Percentiles rank a stretch among this genome's conserved stretches.
Evolutionary conservation across 2,888 invertebrate species (phyloP).

Genomic region (Heteropelma amictum): DNA sequence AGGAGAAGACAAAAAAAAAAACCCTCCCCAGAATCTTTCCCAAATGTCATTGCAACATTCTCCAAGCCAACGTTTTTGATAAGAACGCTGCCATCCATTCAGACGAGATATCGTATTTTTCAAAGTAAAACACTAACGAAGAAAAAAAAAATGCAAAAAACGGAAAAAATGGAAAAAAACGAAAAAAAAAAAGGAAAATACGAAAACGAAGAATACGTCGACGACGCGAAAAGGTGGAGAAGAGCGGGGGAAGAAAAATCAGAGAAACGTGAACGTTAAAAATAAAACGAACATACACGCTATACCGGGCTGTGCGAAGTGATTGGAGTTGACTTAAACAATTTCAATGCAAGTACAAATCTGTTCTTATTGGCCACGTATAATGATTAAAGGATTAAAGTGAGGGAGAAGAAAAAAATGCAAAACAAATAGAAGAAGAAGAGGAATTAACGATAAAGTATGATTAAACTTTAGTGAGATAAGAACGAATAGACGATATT

Average conservation of each 20-base stretch:
- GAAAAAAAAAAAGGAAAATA: constrained; percentile 39
- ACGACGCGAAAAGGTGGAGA: no score
- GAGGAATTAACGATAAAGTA: constrained; percentile 62
- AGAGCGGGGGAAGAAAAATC: constrained; percentile 59
- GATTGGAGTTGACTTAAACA: constrained; percentile 77
- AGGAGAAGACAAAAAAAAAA: constrained; percentile 7
- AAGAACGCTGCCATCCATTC: constrained; percentile 74
- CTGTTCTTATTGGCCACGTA: constrained; percentile 78
- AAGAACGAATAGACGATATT: constrained; percentile 72
- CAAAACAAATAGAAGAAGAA: constrained; percentile 10
- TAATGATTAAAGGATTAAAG: constrained; percentile 71
- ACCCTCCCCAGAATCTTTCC: constrained; percentile 65
- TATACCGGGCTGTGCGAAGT: constrained; percentile 78
- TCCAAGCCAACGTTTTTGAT: constrained; percentile 76
- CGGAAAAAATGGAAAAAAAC: constrained; percentile 44
- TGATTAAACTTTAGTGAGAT: no score
- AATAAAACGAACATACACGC: constrained; percentile 76
- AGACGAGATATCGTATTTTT: constrained; percentile 73
- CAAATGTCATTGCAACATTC: constrained; percentile 77
- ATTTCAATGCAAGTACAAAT: constrained; percentile 78
- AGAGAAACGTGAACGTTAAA: no score
- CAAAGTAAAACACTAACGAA: constrained; percentile 69
- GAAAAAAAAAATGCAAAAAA: constrained; percentile 44
- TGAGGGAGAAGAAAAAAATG: neutral
- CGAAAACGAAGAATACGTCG: constrained; percentile 48